Base-by-base conservation (phyloP, 2,113 vertebrate species). In the Chauna torquata region DNA sequence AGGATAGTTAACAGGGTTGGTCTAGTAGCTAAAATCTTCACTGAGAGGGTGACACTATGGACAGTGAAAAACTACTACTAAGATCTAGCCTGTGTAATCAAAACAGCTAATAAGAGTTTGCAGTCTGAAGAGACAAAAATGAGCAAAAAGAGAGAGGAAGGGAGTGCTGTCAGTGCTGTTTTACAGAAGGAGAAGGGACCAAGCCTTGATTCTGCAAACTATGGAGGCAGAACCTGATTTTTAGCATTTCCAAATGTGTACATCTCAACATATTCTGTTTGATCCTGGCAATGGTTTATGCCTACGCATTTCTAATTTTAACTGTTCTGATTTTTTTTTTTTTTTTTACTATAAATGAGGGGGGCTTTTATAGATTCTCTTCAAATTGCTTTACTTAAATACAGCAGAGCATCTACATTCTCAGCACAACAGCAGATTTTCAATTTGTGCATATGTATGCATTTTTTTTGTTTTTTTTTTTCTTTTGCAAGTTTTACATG, bases 281-380 rank as follows among this genome's bases (percentile, higher is more conserved):
- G 92, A 90, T 95, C 62, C 68, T 90, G 93, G 92, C 83, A 91
- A 86, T 94, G 82, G 47, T 95, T 75, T 80, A 47, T 97, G 89
- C 94, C 94, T 66, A 92, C 79, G 15, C 89, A 40, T 62, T 94
- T 91, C 97, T 97, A 96, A 97, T 95, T 94, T 96, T 97, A 95
- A 94, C 90, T 88, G 82, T 86, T 95, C 94, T 86, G 49, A 82
- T 74, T 91, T 74, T 72, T 61, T 91, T 61, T 45, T 44, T 44
- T 82, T 91, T 95, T 94, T 92, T 94, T 85, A 92, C 91, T 93
- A 93, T 95, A 66, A 92, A 86, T 88, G 80, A 93, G 79, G 92
- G 30, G 14, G 38, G 2, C 38, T 94, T 90, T 90, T 94, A 82
- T 58, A 83, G 82, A 66, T 86, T 88, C 57, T 89, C n/a, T 92